Evolutionary conservation across 1,140 invertebrate genomes (phyloP).

Genomic region (Lamellibrachia luymesi): DNA sequence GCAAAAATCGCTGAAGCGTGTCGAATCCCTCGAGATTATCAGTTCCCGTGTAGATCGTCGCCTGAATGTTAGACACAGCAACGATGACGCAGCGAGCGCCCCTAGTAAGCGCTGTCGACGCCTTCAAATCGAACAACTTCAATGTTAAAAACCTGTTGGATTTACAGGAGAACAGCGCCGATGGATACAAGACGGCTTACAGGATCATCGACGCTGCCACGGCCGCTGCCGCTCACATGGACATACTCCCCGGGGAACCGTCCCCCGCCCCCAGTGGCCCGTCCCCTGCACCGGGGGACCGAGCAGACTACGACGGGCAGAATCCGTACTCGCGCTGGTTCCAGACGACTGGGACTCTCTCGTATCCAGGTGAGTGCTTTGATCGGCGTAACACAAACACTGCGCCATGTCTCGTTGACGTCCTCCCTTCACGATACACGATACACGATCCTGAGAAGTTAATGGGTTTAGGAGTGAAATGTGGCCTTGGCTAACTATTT

Average conservation of each 20-base stretch:
- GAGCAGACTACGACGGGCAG: neutral
- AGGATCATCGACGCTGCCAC: neutral
- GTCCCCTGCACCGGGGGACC: neutral
- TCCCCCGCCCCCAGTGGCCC: neutral
- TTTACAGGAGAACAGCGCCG: neutral
- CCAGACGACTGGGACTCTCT: neutral
- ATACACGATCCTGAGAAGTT: too few relatives aligned
- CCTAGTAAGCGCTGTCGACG: neutral
- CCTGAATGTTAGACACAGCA: neutral
- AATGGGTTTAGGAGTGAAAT: too few relatives aligned
- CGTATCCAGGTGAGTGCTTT: neutral
- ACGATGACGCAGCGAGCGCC: neutral
- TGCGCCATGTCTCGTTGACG: neutral
- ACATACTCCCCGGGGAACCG: neutral
- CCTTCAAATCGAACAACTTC: constrained; percentile 9
- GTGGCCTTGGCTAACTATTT: too few relatives aligned
- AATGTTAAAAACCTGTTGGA: constrained; percentile 13
- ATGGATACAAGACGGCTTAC: neutral
- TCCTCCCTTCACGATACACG: neutral
- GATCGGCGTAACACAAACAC: neutral
- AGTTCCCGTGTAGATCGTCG: neutral
- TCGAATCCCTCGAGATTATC: neutral
- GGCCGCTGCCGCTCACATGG: neutral
- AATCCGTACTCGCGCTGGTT: constrained; percentile 6
- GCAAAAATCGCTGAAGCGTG: neutral